These are phyloP conservation scores for Microcebus tavaratra DNA, from an alignment of 2,113 vertebrate genomes.

Conservation along the genomic window DNA sequence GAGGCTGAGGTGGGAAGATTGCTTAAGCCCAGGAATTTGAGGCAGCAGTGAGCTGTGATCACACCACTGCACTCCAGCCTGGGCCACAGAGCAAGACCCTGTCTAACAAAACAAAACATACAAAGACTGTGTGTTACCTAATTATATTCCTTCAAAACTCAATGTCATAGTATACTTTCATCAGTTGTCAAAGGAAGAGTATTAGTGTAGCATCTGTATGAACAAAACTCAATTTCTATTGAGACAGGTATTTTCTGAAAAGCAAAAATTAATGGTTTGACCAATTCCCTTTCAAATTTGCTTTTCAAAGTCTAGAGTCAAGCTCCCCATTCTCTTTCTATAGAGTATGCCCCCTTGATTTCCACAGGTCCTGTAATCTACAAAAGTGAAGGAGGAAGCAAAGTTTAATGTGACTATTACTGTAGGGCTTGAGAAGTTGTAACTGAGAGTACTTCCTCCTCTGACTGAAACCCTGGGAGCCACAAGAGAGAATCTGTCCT, in stretches of 20 bases:
- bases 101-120: too few relatives aligned
- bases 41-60: too few relatives aligned
- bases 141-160: background rate
- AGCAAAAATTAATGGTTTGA: constrained; percentile 3
- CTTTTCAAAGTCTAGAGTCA: background rate
- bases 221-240: background rate
- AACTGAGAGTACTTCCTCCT: background rate
- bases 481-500: background rate
- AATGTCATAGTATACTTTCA: background rate
- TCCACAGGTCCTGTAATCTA: background rate
- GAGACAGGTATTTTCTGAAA: background rate
- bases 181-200: background rate
- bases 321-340: background rate
- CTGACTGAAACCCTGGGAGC: background rate
- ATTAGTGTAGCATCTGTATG: background rate
- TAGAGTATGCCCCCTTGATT: background rate
- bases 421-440: background rate
- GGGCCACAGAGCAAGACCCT: too few relatives aligned
- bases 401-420: background rate
- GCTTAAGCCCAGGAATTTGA: too few relatives aligned
- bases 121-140: background rate
- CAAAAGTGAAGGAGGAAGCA: background rate
- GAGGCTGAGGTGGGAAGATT: too few relatives aligned
- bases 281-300: background rate
- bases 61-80: too few relatives aligned